phyloP scores from a whole-genome alignment of 2,888 invertebrate species.

The Chalcis sispes region DNA sequence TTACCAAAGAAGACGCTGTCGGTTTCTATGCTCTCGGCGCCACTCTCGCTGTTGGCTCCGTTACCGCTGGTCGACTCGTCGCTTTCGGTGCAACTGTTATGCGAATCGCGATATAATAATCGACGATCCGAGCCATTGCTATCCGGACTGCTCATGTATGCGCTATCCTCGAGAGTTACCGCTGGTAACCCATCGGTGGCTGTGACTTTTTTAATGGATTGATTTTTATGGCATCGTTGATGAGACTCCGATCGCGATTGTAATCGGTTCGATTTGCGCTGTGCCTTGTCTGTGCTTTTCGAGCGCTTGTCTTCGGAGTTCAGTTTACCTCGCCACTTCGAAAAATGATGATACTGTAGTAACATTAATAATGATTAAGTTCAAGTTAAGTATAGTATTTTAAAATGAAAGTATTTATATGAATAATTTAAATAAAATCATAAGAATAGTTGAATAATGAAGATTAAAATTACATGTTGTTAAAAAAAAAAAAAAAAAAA shows the following conservation, averaged over 20 bases:
- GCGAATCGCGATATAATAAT: slow-evolving; percentile 69
- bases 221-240: neutral
- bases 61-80: slow-evolving; percentile 78
- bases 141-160: slow-evolving; percentile 88
- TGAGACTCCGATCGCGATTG: slow-evolving; percentile 16
- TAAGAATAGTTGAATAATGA: too few species aligned
- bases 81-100: slow-evolving; percentile 85
- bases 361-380: too few species aligned
- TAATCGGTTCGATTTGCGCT: neutral
- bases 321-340: slow-evolving; percentile 28
- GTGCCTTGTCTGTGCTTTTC: slow-evolving; percentile 16
- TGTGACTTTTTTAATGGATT: neutral
- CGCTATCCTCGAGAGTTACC: slow-evolving; percentile 82
- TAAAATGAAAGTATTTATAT: neutral
- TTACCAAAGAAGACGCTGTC: slow-evolving; percentile 91
- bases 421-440: neutral
- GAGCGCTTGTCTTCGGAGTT: neutral
- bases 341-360: slow-evolving; percentile 47
- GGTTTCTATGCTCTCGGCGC: slow-evolving; percentile 91
- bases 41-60: slow-evolving; percentile 87
- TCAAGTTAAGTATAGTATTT: too few species aligned
- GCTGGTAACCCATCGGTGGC: slow-evolving; percentile 32
- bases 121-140: slow-evolving; percentile 77
- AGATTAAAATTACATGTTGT: too few species aligned
- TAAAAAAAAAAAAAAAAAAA: too few species aligned